These are phyloP conservation scores for Sapajus apella DNA, from an alignment of 2,113 vertebrate species.

Conservation along the genomic window DNA sequence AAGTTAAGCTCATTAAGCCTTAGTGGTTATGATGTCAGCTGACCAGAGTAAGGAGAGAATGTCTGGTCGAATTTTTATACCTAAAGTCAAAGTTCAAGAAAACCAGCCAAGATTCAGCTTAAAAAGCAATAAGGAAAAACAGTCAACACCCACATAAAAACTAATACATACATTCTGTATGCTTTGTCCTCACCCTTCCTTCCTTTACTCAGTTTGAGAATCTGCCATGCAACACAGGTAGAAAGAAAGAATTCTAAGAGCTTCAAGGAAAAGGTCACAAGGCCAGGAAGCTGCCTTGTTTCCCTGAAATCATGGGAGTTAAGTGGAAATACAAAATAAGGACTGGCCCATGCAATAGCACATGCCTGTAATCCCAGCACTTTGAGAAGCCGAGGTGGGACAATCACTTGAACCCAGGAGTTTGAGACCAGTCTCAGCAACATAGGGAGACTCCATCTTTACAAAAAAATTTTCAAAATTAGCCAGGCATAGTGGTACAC, in stretches of 20 bases:
- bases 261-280: not conserved
- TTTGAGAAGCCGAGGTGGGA: too few relatives aligned
- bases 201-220: not conserved
- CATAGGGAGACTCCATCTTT: too few relatives aligned
- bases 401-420: too few relatives aligned
- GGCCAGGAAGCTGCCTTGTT: not conserved
- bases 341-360: not conserved
- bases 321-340: slow-evolving; percentile 4
- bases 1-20: slow-evolving; percentile 29
- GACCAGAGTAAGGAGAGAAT: slow-evolving; percentile 31
- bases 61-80: slow-evolving; percentile 46
- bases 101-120: slow-evolving; percentile 14
- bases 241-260: not conserved
- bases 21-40: slow-evolving; percentile 19
- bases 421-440: too few relatives aligned
- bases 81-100: slow-evolving; percentile 62
- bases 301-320: not conserved
- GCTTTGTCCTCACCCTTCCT: not conserved
- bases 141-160: not conserved
- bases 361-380: too few relatives aligned
- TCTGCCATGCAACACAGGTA: not conserved
- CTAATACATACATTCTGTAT: not conserved
- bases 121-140: not conserved
- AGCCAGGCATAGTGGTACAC: too few relatives aligned
- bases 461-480: too few relatives aligned